phyloP scores from a whole-genome alignment of 2,888 invertebrate species.

The Amaurobius ferox region DNA sequence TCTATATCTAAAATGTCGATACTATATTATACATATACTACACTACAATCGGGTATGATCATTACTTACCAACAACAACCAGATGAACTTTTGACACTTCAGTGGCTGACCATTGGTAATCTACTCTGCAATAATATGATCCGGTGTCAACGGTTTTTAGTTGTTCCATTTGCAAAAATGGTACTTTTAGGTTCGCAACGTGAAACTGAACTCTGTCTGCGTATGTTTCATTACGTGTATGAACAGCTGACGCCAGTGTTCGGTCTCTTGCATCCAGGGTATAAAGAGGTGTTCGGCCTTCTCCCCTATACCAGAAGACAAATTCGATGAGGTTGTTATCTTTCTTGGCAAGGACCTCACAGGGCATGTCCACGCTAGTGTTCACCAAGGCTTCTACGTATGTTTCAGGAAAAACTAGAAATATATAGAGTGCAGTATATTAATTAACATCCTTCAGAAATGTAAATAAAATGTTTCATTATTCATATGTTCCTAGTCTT shows the following conservation, averaged over 20 bases:
- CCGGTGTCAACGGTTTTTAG: conserved; percentile 3
- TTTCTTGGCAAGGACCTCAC: background rate
- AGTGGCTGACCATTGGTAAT: conserved; percentile 22
- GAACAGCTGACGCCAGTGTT: background rate
- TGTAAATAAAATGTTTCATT: too few relatives aligned
- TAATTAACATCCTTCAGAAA: too few relatives aligned
- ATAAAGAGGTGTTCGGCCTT: conserved; percentile 9
- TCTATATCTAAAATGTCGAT: too few relatives aligned
- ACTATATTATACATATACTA: too few relatives aligned
- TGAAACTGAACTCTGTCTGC: background rate
- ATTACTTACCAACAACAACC: conserved; percentile 9
- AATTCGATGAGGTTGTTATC: conserved; percentile 6
- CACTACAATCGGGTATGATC: too few relatives aligned
- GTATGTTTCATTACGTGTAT: conserved; percentile 10
- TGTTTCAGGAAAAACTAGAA: conserved; percentile 16
- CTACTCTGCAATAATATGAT: conserved; percentile 11
- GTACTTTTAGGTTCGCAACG: background rate
- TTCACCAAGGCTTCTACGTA: conserved; percentile 2
- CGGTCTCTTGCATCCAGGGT: conserved; percentile 16
- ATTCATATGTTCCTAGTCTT: too few relatives aligned
- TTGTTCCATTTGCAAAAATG: conserved; percentile 13
- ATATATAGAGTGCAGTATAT: too few relatives aligned
- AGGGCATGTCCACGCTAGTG: conserved; percentile 11
- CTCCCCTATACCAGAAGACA: conserved; percentile 21
- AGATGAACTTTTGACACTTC: background rate